phyloP scores from a whole-genome alignment of 2,113 vertebrate genomes.

The Dissostichus mawsoni region DNA sequence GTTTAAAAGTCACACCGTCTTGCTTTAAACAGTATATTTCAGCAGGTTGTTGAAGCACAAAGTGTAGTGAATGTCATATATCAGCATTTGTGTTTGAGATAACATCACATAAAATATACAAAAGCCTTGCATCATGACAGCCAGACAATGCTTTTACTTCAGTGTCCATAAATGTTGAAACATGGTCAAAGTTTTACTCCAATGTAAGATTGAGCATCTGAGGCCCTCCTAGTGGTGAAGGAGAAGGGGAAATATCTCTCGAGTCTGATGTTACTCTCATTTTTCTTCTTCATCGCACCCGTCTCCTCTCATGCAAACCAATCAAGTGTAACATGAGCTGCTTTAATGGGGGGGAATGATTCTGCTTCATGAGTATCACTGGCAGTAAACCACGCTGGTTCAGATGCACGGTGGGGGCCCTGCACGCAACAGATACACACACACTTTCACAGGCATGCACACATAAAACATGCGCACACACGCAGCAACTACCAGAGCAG shows the following conservation, averaged over 20 bases:
- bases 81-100: not conserved
- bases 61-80: no score
- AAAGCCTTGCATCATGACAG: not conserved
- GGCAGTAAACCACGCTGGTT: constrained; percentile 58
- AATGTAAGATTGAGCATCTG: constrained; percentile 39
- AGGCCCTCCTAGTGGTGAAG: constrained; percentile 25
- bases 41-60: not conserved
- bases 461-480: not conserved
- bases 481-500: constrained; percentile 31
- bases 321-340: constrained; percentile 78
- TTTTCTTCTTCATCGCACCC: constrained; percentile 47
- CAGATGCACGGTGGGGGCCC: constrained; percentile 23
- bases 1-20: not conserved
- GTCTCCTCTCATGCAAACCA: constrained; percentile 65
- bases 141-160: constrained; percentile 15
- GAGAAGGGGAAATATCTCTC: constrained; percentile 50
- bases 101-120: not conserved
- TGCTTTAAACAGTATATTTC: no score
- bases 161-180: constrained; percentile 9
- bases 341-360: constrained; percentile 63
- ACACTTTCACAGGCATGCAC: not conserved
- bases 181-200: constrained; percentile 22
- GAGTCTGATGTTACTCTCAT: constrained; percentile 47
- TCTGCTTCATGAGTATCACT: constrained; percentile 66
- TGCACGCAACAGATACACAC: constrained; percentile 15